These are phyloP conservation scores for Darevskia nairensis DNA, from an alignment of 2,797 vertebrate species.

Conservation along the genomic window DNA sequence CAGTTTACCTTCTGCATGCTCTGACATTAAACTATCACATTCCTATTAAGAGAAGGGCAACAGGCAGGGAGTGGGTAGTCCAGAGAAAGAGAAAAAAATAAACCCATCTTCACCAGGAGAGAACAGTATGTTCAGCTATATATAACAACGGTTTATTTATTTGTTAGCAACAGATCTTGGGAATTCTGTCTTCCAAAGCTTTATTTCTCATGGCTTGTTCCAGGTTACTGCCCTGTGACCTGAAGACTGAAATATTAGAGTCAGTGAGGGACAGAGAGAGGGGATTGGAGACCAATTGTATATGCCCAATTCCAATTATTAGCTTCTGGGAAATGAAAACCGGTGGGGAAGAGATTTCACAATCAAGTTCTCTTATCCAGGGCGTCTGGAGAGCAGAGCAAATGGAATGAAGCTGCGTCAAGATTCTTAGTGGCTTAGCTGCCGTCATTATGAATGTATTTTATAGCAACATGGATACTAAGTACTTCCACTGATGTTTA, in stretches of 20 bases:
- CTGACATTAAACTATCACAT: slow-evolving; percentile 39
- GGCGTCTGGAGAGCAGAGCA: slow-evolving; percentile 25
- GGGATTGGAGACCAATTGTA: slow-evolving; percentile 33
- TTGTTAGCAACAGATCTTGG: slow-evolving; percentile 20
- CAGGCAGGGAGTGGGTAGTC: slow-evolving; percentile 58
- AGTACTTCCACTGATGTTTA: slow-evolving; percentile 53
- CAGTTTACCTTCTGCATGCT: neutral
- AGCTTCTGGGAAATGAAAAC: slow-evolving; percentile 33
- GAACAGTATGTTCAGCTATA: slow-evolving; percentile 61
- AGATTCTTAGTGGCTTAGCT: slow-evolving; percentile 48
- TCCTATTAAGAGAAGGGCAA: slow-evolving; percentile 53
- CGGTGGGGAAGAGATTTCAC: neutral
- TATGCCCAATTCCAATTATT: slow-evolving; percentile 27
- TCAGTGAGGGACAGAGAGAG: too few relatives aligned
- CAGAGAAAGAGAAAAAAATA: slow-evolving; percentile 68
- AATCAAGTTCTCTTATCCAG: slow-evolving; percentile 12
- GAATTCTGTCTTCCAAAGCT: slow-evolving; percentile 4
- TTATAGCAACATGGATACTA: slow-evolving; percentile 43
- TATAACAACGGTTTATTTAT: slow-evolving; percentile 35
- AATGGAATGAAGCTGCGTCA: neutral
- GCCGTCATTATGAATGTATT: slow-evolving; percentile 57
- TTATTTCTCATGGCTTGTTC: slow-evolving; percentile 20
- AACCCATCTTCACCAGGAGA: slow-evolving; percentile 50
- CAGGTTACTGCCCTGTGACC: neutral
- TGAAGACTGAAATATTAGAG: neutral